Evolutionary conservation across 2,888 invertebrate species (phyloP).

Genomic region (Linnaemya vulpina): DNA sequence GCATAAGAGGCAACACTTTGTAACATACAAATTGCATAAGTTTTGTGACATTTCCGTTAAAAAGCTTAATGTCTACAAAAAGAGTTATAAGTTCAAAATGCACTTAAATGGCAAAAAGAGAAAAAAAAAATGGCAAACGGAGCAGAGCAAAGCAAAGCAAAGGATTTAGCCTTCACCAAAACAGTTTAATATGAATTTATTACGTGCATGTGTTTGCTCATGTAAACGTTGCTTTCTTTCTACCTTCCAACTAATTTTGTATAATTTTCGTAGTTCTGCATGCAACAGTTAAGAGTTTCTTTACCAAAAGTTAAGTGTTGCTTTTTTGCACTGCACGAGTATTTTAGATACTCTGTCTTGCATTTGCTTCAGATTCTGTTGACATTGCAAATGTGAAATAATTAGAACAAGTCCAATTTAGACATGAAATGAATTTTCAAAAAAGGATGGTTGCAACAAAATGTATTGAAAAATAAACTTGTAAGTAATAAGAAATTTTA

Average conservation of each 20-base stretch:
- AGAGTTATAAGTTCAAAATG: conserved; percentile 50
- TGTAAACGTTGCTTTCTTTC: conserved; percentile 12
- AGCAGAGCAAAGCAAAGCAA: neutral
- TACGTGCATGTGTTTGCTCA: conserved; percentile 2
- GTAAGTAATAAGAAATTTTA: neutral
- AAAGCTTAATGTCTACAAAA: conserved; percentile 68
- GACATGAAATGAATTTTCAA: neutral
- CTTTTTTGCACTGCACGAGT: neutral
- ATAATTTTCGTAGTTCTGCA: conserved; percentile 22
- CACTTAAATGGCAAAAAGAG: conserved; percentile 4
- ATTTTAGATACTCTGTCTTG: neutral
- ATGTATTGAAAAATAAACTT: neutral
- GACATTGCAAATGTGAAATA: conserved; percentile 27
- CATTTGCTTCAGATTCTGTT: neutral
- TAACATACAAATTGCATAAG: conserved; percentile 70
- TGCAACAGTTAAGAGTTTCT: conserved; percentile 37
- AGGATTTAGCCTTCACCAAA: conserved; percentile 29
- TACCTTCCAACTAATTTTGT: conserved; percentile 24
- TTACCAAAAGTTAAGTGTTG: neutral
- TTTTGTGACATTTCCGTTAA: conserved; percentile 71
- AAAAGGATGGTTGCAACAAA: neutral
- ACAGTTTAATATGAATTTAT: conserved; percentile 50
- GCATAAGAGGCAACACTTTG: conserved; percentile 59
- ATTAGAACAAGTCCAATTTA: conserved; percentile 14
- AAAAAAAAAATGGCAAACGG: neutral